A percentile compares a stretch with the other conserved stretches of the same genome.
These are phyloP conservation scores for Strix uralensis DNA, from an alignment of 2,113 vertebrate species.

Conservation along the genomic window DNA sequence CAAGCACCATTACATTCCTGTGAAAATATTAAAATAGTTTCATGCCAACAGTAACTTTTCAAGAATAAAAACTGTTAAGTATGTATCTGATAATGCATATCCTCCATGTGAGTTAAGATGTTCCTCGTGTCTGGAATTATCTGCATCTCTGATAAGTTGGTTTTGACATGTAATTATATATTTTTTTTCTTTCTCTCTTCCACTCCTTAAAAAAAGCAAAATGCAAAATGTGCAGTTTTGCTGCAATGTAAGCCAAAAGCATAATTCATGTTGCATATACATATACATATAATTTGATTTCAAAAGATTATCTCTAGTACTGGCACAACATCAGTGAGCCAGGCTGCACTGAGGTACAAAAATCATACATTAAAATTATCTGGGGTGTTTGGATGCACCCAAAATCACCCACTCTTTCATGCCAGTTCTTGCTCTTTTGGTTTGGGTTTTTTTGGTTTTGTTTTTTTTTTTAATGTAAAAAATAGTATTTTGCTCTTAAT, in stretches of 20 bases:
- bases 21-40: not conserved
- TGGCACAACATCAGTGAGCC: not conserved
- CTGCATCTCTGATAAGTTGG: constrained; percentile 11
- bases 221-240: constrained; percentile 18
- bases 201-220: not conserved
- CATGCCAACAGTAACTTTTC: not conserved
- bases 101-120: not conserved
- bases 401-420: not conserved
- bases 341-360: not conserved
- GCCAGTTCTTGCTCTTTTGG: not conserved
- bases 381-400: not conserved
- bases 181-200: not conserved
- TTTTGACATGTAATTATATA: not conserved
- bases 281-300: constrained; percentile 40
- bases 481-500: not conserved
- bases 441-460: rapidly evolving
- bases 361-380: not conserved
- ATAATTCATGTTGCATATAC: not conserved
- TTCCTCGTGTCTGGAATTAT: not conserved
- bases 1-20: not conserved
- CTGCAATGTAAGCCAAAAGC: not conserved
- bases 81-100: not conserved
- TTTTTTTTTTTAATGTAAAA: not conserved
- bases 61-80: not conserved
- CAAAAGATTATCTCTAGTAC: constrained; percentile 13